Evolutionary conservation across 2,113 vertebrate genomes (phyloP).

Genomic region (Falco punctatus): DNA sequence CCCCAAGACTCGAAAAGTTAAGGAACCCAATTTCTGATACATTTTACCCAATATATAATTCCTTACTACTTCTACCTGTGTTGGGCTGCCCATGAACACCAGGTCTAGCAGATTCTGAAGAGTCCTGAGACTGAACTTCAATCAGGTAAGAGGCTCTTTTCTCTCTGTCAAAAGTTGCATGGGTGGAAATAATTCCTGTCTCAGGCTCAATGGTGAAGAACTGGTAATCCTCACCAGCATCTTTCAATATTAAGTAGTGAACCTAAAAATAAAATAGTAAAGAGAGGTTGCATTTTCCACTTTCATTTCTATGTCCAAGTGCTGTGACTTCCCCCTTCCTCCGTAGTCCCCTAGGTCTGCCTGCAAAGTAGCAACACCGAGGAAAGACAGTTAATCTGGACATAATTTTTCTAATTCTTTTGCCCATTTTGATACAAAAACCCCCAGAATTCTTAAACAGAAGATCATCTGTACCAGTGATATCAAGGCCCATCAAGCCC

Average conservation of each 20-base stretch:
- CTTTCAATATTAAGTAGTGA: slow-evolving; percentile 82
- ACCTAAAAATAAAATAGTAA: slow-evolving; percentile 70
- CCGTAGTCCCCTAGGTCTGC: not conserved
- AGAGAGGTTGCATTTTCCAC: not conserved
- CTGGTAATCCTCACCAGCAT: slow-evolving; percentile 82
- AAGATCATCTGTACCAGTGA: not conserved
- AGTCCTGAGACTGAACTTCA: slow-evolving; percentile 88
- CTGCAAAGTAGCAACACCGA: not conserved
- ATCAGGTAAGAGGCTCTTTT: slow-evolving; percentile 88
- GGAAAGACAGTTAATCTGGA: not conserved
- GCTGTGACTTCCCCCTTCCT: not conserved
- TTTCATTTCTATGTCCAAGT: not conserved
- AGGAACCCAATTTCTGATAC: not conserved
- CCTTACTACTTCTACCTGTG: slow-evolving; percentile 74
- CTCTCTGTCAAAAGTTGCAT: slow-evolving; percentile 85
- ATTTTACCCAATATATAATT: not conserved
- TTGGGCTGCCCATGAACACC: slow-evolving; percentile 85
- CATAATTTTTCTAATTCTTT: not conserved
- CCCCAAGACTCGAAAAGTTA: not conserved
- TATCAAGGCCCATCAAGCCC: not conserved
- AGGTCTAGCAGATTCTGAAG: slow-evolving; percentile 82
- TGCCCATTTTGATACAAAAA: not conserved
- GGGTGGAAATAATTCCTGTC: slow-evolving; percentile 80
- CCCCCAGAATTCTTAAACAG: not conserved
- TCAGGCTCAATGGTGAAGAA: slow-evolving; percentile 82